Conservation (phyloP, 2,888 invertebrate species). For the Dasysyrphus tricinctus region DNA sequence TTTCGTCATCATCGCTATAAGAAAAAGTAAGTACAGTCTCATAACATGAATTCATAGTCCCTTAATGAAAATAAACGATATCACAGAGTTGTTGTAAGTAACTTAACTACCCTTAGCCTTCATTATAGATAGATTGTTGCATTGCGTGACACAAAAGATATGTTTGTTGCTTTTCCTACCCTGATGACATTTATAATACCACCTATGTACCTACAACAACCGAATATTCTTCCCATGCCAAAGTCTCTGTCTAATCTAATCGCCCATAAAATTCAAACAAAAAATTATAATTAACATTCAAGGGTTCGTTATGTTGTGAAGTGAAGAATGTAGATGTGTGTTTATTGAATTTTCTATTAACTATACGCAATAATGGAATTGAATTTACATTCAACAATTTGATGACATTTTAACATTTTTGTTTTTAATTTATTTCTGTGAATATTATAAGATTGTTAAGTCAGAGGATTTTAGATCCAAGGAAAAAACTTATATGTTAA, state of each 20-base stretch:
- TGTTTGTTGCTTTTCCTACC: conserved; percentile 39
- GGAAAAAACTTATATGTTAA: not conserved
- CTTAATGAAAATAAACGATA: conserved; percentile 17
- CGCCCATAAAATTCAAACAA: conserved; percentile 71
- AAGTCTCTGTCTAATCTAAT: conserved; percentile 57
- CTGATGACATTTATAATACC: conserved; percentile 68
- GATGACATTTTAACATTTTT: conserved; percentile 55
- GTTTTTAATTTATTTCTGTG: conserved; percentile 1
- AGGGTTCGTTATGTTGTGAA: conserved; percentile 22
- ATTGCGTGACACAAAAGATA: conserved; percentile 68
- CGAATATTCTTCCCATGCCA: conserved; percentile 36
- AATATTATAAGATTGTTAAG: not conserved
- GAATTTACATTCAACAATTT: conserved; percentile 70
- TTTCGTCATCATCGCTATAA: conserved; percentile 41
- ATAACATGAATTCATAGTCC: conserved; percentile 4
- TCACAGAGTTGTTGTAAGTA: conserved; percentile 37
- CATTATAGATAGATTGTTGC: conserved; percentile 73
- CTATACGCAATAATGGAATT: conserved; percentile 30
- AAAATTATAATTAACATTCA: conserved; percentile 67
- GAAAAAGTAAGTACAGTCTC: conserved; percentile 70
- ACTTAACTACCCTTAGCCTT: conserved; percentile 53
- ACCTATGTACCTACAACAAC: not conserved
- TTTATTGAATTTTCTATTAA: conserved; percentile 41
- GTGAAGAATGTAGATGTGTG: conserved; percentile 21
- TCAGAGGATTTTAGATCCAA: not conserved